Evolutionary conservation across 1,140 invertebrate species (phyloP), one percentile per base, ranked within the genome.

Genomic region (Pomacea maculata): DNA sequence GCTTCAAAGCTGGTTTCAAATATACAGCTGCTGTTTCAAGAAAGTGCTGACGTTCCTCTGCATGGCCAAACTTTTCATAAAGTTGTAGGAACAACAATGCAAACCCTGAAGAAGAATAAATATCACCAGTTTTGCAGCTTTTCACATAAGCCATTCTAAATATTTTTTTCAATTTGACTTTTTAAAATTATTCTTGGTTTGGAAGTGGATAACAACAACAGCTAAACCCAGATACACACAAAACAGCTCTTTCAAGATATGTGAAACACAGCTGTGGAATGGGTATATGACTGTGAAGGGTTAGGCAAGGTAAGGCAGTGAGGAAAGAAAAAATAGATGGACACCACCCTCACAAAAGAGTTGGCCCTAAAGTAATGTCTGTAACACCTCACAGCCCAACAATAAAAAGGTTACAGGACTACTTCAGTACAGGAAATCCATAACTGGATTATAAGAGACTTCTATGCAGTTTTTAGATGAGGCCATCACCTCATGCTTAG

Each of bases 1-100:
- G 86, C 12, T 88, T 83, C 25, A 93, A 45, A 80, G 88, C 86
- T 77, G 83, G 87, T 82, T 92, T 89, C 65, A 94, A 83, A 68
- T 93, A 90, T 73, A 90, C 83, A 45, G 90, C 73, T 25, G 93
- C 93, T 88, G 91, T 90, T 91, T 94, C 80, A 54, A 88, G 87
- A n/a, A 70, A 78, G 25, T 45, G 21, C 81, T 86, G 86, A 67
- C 87, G 74, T 61, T 81, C 82, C 68, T 82, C 63, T 15, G 81
- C 76, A 75, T 80, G 55, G n/a, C 81, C 73, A n/a, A 88, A 87
- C 75, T 84, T 87, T 77, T 91, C 88, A 55, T 92, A 90, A 80
- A 93, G 90, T 63, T 92, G 90, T 79, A 92, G 91, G 85, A 93
- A 92, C 34, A 93, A 83, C 63, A 93, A 90, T 73, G 93, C 92